phyloP scores from a whole-genome alignment of 2,113 vertebrate genomes.

The Apus apus region DNA sequence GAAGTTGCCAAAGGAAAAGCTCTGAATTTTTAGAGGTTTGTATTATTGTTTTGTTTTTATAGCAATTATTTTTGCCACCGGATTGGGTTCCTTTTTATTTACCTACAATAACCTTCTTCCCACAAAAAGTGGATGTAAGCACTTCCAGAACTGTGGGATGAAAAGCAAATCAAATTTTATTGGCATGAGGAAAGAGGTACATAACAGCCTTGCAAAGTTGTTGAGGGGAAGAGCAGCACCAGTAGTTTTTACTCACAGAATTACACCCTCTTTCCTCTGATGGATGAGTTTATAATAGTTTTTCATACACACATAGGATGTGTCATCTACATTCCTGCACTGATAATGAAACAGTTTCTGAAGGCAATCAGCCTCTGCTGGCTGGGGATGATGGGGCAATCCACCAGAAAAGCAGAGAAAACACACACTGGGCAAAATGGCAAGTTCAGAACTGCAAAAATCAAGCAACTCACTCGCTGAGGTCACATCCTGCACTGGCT shows the following conservation, averaged over 20 bases:
- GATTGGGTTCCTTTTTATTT: neutral
- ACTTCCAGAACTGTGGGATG: neutral
- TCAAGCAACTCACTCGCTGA: neutral
- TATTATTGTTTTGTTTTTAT: neutral
- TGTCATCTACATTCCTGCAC: no score
- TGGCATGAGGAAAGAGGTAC: neutral
- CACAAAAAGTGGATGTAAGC: neutral
- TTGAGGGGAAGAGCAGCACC: neutral
- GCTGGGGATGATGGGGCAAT: neutral
- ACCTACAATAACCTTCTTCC: neutral
- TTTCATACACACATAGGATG: neutral
- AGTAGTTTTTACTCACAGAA: neutral
- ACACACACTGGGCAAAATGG: neutral
- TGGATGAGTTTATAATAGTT: rapidly evolving
- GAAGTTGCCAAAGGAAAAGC: neutral
- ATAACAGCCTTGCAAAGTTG: neutral
- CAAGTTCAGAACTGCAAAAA: neutral
- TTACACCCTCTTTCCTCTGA: neutral
- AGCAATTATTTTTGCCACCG: rapidly evolving
- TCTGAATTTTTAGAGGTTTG: neutral
- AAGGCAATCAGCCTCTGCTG: neutral
- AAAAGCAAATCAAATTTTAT: neutral
- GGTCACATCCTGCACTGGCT: neutral
- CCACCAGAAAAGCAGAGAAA: neutral
- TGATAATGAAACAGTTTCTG: neutral